A percentile compares a stretch with the other conserved stretches of the same genome.
These are phyloP conservation scores for Oophaga sylvatica DNA, from an alignment of 2,797 vertebrate genomes.

Conservation along the genomic window DNA sequence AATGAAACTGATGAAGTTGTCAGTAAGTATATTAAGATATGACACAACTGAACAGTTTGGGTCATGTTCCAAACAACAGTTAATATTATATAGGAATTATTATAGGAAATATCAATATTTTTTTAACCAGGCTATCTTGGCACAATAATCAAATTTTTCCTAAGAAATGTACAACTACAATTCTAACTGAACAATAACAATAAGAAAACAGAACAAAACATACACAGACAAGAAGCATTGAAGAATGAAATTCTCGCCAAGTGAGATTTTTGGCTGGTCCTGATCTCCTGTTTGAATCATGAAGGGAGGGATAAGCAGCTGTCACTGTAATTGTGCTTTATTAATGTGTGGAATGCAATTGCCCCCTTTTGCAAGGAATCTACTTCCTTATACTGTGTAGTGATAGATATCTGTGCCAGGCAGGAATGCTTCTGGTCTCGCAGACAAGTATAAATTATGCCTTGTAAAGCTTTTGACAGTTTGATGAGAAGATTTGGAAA, in stretches of 20 bases:
- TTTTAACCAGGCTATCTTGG: too few relatives aligned
- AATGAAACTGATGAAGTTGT: too few relatives aligned
- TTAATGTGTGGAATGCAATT: conserved; percentile 52
- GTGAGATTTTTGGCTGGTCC: conserved; percentile 39
- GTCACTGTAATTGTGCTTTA: conserved; percentile 52
- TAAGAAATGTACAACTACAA: too few relatives aligned
- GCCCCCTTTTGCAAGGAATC: conserved; percentile 43
- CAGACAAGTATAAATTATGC: conserved; percentile 61
- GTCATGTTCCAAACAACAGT: too few relatives aligned
- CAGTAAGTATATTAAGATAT: too few relatives aligned
- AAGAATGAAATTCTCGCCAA: conserved; percentile 30
- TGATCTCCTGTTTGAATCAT: conserved; percentile 21
- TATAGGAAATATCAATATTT: too few relatives aligned
- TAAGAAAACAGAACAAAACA: background rate
- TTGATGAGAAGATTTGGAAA: conserved; percentile 62
- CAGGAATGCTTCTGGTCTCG: conserved; percentile 42
- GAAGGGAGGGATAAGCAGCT: conserved; percentile 32
- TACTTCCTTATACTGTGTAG: conserved; percentile 35
- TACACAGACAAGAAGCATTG: background rate
- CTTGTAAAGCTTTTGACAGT: conserved; percentile 62
- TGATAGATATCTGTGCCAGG: conserved; percentile 57
- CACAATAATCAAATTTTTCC: too few relatives aligned
- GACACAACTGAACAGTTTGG: too few relatives aligned
- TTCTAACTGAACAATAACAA: background rate
- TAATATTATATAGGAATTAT: too few relatives aligned